Base-by-base conservation (phyloP, 2,797 vertebrate genomes). In the Sciurus carolinensis region DNA sequence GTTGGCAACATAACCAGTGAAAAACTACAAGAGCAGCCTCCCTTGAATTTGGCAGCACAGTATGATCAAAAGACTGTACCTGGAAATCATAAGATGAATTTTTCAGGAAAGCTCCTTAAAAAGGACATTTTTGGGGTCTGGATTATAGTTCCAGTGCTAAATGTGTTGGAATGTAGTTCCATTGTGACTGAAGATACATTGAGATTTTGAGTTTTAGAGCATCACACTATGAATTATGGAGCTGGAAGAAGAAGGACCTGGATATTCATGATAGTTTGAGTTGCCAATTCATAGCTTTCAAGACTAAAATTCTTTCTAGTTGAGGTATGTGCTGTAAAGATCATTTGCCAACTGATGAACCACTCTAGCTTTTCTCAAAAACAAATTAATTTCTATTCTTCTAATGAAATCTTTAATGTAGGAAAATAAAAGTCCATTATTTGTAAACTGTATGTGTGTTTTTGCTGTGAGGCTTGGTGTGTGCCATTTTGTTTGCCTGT, bases 211-310 rank as follows among this genome's bases (percentile, higher is more conserved):
- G 64, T 44, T 93, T 30, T 47, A 54, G 47, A 84, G 28, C 39
- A 82, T 87, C 26, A 52, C 18, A 81, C 17, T 73, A 8, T 50
- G 87, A 69, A 71, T 88, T 77, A 86, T 18, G n/a, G 44, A 89
- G 57, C 36, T 59, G 30, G 89, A 76, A 88, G 71, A 64, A 86
- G 42, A 71, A 72, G 69, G 33, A 86, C 22, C 8, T 6, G 54
- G n/a, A 75, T 59, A 57, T 0, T 7, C 33, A 33, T 81, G 54
- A 66, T 47, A 73, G 90, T 92, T 84, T 93, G 42, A 85, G 67
- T 82, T 91, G 33, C 57, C 87, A 87, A 93, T 50, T 92, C 76
- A 85, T 3, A 95, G 33, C 26, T 73, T 26, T 93, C 26, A 86
- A 76, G 57, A 76, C 36, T 71, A 39, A 87, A 85, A 33, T 71